Percentiles rank a stretch among this genome's conserved stretches.
These are phyloP conservation scores for Haliclona indistincta DNA, from an alignment of 37 sponge, comb jelly and placozoan genomes.

Conservation along the genomic window DNA sequence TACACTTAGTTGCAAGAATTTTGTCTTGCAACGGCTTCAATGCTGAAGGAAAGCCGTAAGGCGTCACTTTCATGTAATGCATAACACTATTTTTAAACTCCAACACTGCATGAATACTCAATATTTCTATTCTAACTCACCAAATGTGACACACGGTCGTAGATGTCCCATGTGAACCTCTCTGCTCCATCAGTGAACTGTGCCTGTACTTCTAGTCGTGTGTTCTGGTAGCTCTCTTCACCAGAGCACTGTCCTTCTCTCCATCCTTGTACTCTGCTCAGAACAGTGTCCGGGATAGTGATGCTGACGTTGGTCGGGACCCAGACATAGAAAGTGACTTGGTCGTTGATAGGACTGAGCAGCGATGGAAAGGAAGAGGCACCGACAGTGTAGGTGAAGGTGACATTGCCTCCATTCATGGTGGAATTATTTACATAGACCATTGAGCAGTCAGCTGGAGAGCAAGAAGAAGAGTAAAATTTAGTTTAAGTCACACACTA, in stretches of 20 bases:
- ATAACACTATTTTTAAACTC: too few species aligned
- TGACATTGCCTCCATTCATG: not conserved
- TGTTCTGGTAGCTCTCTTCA: slow-evolving; percentile 20
- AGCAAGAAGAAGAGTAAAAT: not conserved
- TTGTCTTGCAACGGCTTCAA: too few species aligned
- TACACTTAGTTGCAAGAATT: too few species aligned
- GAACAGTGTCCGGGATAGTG: slow-evolving; percentile 1
- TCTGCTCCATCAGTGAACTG: slow-evolving; percentile 7
- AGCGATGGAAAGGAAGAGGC: not conserved
- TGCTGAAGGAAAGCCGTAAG: too few species aligned
- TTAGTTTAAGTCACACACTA: too few species aligned
- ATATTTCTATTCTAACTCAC: too few species aligned
- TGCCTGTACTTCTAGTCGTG: slow-evolving; percentile 14
- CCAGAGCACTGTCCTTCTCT: not conserved
- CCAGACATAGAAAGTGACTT: slow-evolving; percentile 37
- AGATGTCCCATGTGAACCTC: slow-evolving; percentile 30
- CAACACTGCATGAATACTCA: too few species aligned
- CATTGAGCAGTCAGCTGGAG: not conserved
- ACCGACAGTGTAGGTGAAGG: not conserved
- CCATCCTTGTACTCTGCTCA: slow-evolving; percentile 33
- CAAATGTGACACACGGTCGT: too few species aligned
- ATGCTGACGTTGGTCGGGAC: slow-evolving; percentile 1
- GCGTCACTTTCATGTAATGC: too few species aligned
- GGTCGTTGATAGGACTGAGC: not conserved
- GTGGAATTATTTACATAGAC: not conserved